Conservation (phyloP, 2,797 vertebrate genomes). For the Numenius phaeopus region DNA sequence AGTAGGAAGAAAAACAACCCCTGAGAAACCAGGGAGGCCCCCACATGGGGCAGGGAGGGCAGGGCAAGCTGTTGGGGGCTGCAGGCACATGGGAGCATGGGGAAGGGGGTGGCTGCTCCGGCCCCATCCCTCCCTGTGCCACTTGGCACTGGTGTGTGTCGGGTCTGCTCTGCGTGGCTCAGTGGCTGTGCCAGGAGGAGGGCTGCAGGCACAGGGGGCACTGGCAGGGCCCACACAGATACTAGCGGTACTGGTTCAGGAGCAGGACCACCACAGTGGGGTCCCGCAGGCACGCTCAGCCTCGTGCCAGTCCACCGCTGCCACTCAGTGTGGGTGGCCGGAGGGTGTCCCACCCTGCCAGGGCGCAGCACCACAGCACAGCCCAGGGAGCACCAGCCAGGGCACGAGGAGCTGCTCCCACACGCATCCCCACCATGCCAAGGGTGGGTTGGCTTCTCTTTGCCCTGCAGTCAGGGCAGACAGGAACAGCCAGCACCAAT, state of each 20-base stretch:
- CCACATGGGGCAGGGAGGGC: neutral
- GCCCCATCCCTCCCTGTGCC: neutral
- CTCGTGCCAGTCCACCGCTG: neutral
- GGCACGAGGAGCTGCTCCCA: neutral
- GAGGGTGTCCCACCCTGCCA: neutral
- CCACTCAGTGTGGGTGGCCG: fast-evolving
- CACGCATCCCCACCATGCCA: fast-evolving
- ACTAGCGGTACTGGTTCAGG: neutral
- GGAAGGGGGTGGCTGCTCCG: fast-evolving
- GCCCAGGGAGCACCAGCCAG: neutral
- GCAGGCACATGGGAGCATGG: neutral
- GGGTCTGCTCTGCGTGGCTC: neutral
- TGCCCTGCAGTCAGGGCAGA: neutral
- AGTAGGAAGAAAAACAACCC: conserved; percentile 60
- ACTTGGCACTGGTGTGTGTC: fast-evolving
- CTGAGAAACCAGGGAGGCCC: conserved; percentile 19
- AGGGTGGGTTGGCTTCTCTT: neutral
- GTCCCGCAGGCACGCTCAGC: neutral
- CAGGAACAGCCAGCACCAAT: neutral
- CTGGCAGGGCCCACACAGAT: neutral
- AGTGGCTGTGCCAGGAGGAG: neutral
- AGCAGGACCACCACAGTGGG: neutral
- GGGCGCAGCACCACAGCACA: fast-evolving
- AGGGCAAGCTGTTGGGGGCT: neutral
- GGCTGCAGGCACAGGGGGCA: neutral